phyloP scores from a whole-genome alignment of 37 sponge, comb jelly and placozoan species.

The Eunapius fragilis region DNA sequence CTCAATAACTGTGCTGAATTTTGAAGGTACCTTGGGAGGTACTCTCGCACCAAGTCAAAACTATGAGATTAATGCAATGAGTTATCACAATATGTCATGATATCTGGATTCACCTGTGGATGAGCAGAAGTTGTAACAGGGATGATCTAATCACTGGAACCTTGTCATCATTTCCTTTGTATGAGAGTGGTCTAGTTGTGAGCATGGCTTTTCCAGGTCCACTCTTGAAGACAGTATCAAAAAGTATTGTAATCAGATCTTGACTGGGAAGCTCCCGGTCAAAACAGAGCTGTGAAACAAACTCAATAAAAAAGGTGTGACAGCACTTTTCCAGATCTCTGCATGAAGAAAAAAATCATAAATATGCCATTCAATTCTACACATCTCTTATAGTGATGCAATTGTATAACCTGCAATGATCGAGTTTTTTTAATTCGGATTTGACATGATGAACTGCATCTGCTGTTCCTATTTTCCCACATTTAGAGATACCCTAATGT shows the following conservation, averaged over 20 bases:
- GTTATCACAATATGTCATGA: not conserved
- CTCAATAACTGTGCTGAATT: constrained; percentile 1
- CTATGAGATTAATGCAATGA: not conserved
- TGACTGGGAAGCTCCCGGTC: constrained; percentile 47
- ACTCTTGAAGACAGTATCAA: constrained; percentile 51
- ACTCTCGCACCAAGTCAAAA: constrained; percentile 23
- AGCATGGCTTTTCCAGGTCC: not conserved
- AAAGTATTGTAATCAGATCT: constrained; percentile 44
- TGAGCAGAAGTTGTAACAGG: constrained; percentile 60
- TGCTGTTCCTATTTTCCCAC: not conserved
- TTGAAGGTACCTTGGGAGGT: constrained; percentile 38
- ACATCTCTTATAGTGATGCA: not conserved
- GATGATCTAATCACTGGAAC: constrained; percentile 59
- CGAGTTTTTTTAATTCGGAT: not conserved
- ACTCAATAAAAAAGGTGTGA: constrained; percentile 57
- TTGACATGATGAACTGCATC: not conserved
- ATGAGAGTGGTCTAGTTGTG: constrained; percentile 47
- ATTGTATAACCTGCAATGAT: not conserved
- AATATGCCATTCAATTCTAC: not conserved
- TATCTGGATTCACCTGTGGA: constrained; percentile 39
- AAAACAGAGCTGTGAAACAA: constrained; percentile 64
- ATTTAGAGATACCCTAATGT: not conserved
- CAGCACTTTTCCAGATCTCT: constrained; percentile 15
- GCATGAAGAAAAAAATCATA: too few relatives aligned
- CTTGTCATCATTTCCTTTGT: constrained; percentile 33